Percentiles rank a stretch among this genome's conserved stretches.
phyloP scores from a whole-genome alignment of 2,797 vertebrate genomes.

The Monodelphis domestica region DNA sequence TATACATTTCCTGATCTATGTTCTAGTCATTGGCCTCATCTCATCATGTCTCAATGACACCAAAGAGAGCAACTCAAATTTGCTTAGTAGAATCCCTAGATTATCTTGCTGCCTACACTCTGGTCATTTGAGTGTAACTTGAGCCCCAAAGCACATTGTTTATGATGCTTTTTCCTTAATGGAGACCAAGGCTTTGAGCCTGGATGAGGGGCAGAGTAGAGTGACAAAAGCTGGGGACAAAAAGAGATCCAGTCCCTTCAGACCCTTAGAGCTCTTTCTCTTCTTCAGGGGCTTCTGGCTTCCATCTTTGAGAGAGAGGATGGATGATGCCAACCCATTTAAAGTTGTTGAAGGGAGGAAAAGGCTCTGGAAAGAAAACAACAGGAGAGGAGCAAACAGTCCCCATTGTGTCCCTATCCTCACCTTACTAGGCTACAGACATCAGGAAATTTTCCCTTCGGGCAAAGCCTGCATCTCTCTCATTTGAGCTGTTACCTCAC shows the following conservation, averaged over 20 bases:
- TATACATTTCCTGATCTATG: background rate
- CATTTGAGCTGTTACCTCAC: background rate
- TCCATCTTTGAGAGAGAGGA: background rate
- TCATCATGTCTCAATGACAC: background rate
- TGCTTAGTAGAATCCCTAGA: background rate
- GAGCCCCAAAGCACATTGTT: background rate
- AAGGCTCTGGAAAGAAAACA: background rate
- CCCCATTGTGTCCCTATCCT: background rate
- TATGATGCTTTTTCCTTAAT: background rate
- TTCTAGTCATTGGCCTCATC: background rate
- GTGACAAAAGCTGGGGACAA: background rate
- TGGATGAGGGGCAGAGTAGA: background rate
- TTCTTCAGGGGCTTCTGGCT: background rate
- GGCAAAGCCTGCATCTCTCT: background rate
- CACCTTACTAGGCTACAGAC: background rate
- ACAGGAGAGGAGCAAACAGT: background rate
- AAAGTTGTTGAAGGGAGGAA: background rate
- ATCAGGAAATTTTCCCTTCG: background rate
- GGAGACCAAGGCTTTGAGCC: background rate
- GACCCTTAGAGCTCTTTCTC: background rate
- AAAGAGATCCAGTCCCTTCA: background rate
- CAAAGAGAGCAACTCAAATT: too few species aligned
- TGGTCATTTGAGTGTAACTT: background rate
- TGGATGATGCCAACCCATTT: background rate
- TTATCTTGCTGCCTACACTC: background rate